Evolutionary conservation across 2,888 invertebrate genomes (phyloP).

Genomic region (Aleiodes testaceus): DNA sequence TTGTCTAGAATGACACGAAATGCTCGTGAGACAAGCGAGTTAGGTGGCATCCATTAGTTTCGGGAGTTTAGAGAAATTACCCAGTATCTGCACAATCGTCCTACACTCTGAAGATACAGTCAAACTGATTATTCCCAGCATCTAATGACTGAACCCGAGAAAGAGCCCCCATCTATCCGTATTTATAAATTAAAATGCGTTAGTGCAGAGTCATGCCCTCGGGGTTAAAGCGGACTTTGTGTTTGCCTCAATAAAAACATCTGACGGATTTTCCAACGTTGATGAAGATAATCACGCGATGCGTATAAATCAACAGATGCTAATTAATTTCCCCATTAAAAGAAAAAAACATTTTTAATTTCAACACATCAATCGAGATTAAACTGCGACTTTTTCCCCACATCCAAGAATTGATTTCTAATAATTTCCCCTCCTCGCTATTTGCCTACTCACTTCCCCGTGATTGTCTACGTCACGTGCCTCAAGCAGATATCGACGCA

Average conservation of each 20-base stretch:
- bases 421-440: not conserved
- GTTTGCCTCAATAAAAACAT: slow-evolving; percentile 14
- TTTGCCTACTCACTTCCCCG: not conserved
- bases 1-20: slow-evolving; percentile 48
- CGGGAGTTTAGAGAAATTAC: slow-evolving; percentile 30
- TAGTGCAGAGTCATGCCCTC: slow-evolving; percentile 13
- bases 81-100: not conserved
- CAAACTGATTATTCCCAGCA: slow-evolving; percentile 27
- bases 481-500: slow-evolving; percentile 44
- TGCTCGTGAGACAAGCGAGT: slow-evolving; percentile 45
- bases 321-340: slow-evolving; percentile 5
- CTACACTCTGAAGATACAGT: not conserved
- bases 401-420: not conserved
- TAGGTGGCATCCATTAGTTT: slow-evolving; percentile 43
- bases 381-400: not conserved
- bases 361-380: no score
- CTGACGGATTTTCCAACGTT: slow-evolving; percentile 16
- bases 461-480: slow-evolving; percentile 42
- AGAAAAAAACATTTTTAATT: not conserved
- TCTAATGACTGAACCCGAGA: slow-evolving; percentile 27
- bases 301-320: slow-evolving; percentile 12
- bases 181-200: slow-evolving; percentile 9
- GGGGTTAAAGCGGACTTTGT: slow-evolving; percentile 27
- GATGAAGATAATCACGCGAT: slow-evolving; percentile 31
- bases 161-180: slow-evolving; percentile 21